Evolutionary conservation across 1,140 invertebrate genomes (phyloP), one percentile per base, ranked within the genome.

Genomic region (Oscheius sp.): DNA sequence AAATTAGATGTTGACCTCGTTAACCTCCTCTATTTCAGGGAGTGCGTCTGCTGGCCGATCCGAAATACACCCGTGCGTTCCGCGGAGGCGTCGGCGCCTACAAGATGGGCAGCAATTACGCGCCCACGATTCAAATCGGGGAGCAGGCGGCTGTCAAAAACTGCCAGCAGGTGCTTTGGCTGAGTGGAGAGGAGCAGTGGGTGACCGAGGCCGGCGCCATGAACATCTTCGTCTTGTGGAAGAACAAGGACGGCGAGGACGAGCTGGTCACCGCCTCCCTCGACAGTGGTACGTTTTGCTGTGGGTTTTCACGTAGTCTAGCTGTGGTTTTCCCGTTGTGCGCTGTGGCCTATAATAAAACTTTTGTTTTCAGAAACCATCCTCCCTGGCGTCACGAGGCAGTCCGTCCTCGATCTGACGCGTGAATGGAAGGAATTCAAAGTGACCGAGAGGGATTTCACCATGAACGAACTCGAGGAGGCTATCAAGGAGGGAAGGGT

Each of bases 131-230:
- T 36, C 71, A 78, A 26, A 77, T 88, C 13, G 86, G 90, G 85
- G 90, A 90, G 76, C 87, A 90, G 77, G 96, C 97, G 0, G 87
- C 87, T 3, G 87, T 89, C 68, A 87, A 89, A 79, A 93, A 92
- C 2, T 90, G 93, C 62, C 94, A 99, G 79, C 70, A 73, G 88
- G 94, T 97, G 2, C 85, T 99, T 10, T 99, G 97, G 97, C 86
- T 99, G 2, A 97, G 91, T 85, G 96, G 95, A 4, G 90, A 93
- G 2, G 90, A 99, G 82, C 90, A 95, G 84, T 89, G 95, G 84
- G 80, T 99, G 1, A 99, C 96, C 0, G 97, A 99, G 89, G 94
- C 93, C 49, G 97, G 97, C 35, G 93, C 95, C 4, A 99, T 99
- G 97, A 99, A 99, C 82, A 90, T 99, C 55, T 97, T 99, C 82